Percentiles rank a stretch among this genome's conserved stretches.
Evolutionary conservation across 2,888 invertebrate genomes (phyloP).

Genomic region (Ceriagrion tenellum): DNA sequence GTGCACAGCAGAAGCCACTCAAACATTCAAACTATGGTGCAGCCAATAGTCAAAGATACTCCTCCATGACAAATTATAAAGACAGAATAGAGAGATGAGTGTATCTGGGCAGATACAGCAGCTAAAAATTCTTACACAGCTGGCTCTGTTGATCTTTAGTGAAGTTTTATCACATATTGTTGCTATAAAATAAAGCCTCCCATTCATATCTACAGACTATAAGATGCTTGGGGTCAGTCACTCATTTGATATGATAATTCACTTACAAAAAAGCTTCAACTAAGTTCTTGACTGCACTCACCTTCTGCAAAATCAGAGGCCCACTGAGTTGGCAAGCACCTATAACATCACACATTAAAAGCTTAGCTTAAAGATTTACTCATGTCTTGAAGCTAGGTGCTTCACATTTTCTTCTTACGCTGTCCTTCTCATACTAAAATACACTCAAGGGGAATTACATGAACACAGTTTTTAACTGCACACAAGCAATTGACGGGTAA

Average conservation of each 20-base stretch:
- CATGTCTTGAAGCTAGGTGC: not conserved
- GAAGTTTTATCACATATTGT: constrained; percentile 58
- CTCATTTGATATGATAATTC: constrained; percentile 16
- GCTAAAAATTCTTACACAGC: not conserved
- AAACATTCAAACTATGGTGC: not conserved
- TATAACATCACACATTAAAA: constrained; percentile 22
- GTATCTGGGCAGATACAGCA: not conserved
- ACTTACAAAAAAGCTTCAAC: constrained; percentile 4
- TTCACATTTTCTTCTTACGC: no score
- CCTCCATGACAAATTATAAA: not conserved
- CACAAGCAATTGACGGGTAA: not conserved
- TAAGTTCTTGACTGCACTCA: not conserved
- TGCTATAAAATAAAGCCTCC: constrained; percentile 39
- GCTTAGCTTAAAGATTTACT: not conserved
- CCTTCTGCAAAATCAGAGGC: constrained; percentile 49
- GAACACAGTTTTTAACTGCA: not conserved
- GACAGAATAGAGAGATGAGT: not conserved
- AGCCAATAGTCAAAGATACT: not conserved
- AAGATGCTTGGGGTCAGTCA: constrained; percentile 39
- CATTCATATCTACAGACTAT: constrained; percentile 10
- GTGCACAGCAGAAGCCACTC: not conserved
- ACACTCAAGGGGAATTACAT: not conserved
- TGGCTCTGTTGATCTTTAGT: not conserved
- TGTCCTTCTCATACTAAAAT: not conserved
- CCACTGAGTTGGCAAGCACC: not conserved